Conservation (phyloP, 2,113 vertebrate genomes). For the Aldabrachelys gigantea region DNA sequence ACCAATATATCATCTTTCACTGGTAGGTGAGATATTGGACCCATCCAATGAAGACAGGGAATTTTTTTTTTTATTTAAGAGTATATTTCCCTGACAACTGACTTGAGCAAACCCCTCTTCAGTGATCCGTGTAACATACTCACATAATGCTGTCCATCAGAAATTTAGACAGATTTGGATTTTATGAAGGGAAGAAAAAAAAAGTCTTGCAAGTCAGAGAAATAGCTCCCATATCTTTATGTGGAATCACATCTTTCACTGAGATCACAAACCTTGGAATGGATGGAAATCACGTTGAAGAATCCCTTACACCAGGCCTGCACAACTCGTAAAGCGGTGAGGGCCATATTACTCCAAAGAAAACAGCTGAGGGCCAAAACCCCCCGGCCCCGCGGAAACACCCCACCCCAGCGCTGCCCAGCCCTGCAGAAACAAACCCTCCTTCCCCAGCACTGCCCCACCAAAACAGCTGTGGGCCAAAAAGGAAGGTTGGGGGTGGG, state of each 20-base stretch:
- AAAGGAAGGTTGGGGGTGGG: too few relatives aligned
- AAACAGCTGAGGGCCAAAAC: too few relatives aligned
- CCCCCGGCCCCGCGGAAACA: too few relatives aligned
- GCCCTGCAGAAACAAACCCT: too few relatives aligned
- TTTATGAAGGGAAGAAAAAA: not conserved
- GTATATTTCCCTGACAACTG: not conserved
- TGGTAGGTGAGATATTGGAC: not conserved
- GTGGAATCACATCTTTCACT: not conserved
- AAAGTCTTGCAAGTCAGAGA: fast-evolving
- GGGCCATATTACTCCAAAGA: too few relatives aligned
- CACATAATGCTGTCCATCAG: not conserved
- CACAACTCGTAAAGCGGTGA: too few relatives aligned
- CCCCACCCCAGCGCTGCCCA: too few relatives aligned
- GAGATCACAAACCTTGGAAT: not conserved
- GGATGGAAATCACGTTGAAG: not conserved
- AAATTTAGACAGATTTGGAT: not conserved
- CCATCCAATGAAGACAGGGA: not conserved
- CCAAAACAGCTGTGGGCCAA: too few relatives aligned
- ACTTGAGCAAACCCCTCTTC: not conserved
- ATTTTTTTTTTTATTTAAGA: not conserved
- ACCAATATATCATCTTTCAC: not conserved
- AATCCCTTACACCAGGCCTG: not conserved
- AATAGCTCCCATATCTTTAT: not conserved
- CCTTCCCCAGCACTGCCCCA: too few relatives aligned
- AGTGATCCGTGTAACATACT: not conserved